Evolutionary conservation across 1,140 invertebrate species (phyloP), one percentile per base, ranked within the genome.

Genomic region (Pectinophora gossypiella): DNA sequence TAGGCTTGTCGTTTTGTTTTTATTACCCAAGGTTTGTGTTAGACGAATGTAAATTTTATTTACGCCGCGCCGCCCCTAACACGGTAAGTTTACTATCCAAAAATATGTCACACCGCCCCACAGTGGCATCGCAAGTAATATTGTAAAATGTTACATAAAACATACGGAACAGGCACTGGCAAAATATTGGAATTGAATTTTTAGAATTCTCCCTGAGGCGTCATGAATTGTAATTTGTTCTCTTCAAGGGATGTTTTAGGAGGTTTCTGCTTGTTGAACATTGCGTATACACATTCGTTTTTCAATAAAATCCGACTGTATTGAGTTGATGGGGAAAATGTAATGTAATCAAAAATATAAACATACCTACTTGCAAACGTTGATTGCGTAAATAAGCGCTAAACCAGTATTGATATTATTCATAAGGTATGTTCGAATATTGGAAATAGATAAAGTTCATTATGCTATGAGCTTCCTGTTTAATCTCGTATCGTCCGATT

Each of bases 181-280:
- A 56, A 57, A 61, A 65, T 63, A 67, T 64, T 59, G 64, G 52
- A 77, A 75, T 77, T 72, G 67, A 77, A 72, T 72, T 77, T 68
- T 68, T 63, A 72, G 61, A 51, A 61, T 62, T 60, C 64, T 49
- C 56, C n/a, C 49, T 56, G 55, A 54, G 53, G 36, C 35, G n/a
- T n/a, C n/a, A 52, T 66, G 40, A 48, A 68, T 68, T 56, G 51
- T 63, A 69, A 65, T 60, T 65, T 52, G 45, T 55, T 45, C 49
- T 50, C 42, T 19, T 10, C 10, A 19, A 47, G n/a, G 20, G 16
- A n/a, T 40, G 27, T 52, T 52, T 50, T 52, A 36, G 23, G 23
- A 27, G 23, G 23, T 6, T 27, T 27, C 12, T 6, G 23, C 12
- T 27, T 12, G 12, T 27, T 6, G 23, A 27, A 27, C 12, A 12